Evolutionary conservation across 2,888 invertebrate species (phyloP), one percentile per base, ranked within the genome.

Genomic region (Caprella mutica): DNA sequence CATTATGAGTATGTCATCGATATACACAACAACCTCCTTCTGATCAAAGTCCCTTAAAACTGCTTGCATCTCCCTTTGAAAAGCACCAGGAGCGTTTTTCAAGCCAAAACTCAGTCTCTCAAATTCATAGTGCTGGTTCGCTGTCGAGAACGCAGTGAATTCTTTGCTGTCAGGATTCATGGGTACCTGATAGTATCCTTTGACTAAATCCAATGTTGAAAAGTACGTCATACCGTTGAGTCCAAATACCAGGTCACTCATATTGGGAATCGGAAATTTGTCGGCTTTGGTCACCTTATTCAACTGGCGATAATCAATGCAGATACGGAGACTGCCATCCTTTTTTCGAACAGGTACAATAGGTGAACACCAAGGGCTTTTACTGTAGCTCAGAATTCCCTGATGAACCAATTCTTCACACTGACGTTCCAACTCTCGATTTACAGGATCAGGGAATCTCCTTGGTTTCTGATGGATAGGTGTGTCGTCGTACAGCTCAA

Each of bases 141-240:
- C 17, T 8, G 40, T 40, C 6, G 40, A 40, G 40, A 40, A 40
- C 6, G 40, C 40, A n/a, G 40, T 40, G 17, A 40, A 6, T n/a
- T 40, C 40, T 40, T 40, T 43, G 23, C 43, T 43, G 12, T 43
- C 14, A 5, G 21, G 24, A 43, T 43, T 26, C 9, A 21, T 23
- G 6, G 40, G 40, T n/a, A 40, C 21, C 21, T 40, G 40, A n/a
- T 40, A 40, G 21, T 19, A 40, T 5, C 43, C 23, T 5, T 26
- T 14, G 12, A 43, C 50, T 3, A 50, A 21, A 21, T 50, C 50
- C 29, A 50, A 17, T 29, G 26, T 50, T 14, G 50, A 33, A n/a
- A 50, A 50, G n/a, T 48, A 30, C 19, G 29, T 50, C 12, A 50
- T 33, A 19, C 50, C 50, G 23, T 30, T 29, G 6, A 50, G 50